A percentile compares a stretch with the other conserved stretches of the same genome.
Conservation (phyloP, 2,113 vertebrate species). For the Chaetodon trifascialis region DNA sequence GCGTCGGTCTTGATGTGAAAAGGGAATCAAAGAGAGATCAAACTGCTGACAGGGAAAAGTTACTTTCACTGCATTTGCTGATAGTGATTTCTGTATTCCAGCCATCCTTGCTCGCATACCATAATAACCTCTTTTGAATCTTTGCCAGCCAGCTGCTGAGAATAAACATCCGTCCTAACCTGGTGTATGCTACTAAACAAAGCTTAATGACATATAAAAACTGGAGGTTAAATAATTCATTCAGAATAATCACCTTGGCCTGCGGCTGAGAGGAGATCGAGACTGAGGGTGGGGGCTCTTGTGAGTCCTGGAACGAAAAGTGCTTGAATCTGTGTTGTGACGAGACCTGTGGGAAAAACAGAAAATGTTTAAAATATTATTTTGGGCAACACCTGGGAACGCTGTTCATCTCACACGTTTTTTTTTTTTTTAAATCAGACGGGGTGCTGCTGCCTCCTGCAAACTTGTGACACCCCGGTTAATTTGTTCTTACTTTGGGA, state of each 20-base stretch:
- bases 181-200: constrained; percentile 12
- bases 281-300: constrained; percentile 88
- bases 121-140: not conserved
- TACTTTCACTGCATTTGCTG: not conserved
- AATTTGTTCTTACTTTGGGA: constrained; percentile 36
- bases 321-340: constrained; percentile 89
- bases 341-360: constrained; percentile 87
- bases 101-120: not conserved
- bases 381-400: not conserved
- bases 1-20: not conserved
- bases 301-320: constrained; percentile 87
- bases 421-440: not conserved
- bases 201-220: constrained; percentile 45
- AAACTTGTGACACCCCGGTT: constrained; percentile 32
- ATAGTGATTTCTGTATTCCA: not conserved
- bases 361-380: not conserved
- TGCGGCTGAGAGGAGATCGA: constrained; percentile 89
- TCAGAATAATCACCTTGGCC: constrained; percentile 88
- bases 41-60: constrained; percentile 5
- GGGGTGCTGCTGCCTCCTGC: not conserved
- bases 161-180: constrained; percentile 29
- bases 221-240: constrained; percentile 45
- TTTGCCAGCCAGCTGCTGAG: not conserved
- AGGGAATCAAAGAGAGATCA: constrained; percentile 29
- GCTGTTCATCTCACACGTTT: not conserved